phyloP scores from a whole-genome alignment of 2,113 vertebrate genomes.

The Vulpes ferrilata region DNA sequence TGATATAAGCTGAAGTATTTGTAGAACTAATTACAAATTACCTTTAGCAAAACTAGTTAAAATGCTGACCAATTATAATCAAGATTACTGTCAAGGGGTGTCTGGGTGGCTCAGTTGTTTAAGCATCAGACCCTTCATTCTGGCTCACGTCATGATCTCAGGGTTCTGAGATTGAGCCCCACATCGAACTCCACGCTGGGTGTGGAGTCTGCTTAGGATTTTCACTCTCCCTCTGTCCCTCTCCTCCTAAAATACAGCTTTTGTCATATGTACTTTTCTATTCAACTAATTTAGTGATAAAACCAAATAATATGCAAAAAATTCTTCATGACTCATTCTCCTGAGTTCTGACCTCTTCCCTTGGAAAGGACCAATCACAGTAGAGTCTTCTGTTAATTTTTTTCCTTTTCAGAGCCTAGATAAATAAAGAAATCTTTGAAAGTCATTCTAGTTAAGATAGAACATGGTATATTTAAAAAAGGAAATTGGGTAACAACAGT shows the following conservation, averaged over 20 bases:
- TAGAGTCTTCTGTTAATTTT: neutral
- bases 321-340: neutral
- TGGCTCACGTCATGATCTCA: neutral
- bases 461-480: neutral
- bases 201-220: neutral
- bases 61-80: neutral
- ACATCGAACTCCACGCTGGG: neutral
- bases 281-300: neutral
- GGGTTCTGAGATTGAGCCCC: neutral
- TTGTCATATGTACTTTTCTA: neutral
- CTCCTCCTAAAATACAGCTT: neutral
- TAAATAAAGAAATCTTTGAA: slow-evolving; percentile 5
- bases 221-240: neutral
- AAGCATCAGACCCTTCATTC: neutral
- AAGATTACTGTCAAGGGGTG: neutral
- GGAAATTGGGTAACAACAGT: neutral
- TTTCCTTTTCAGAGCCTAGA: slow-evolving; percentile 4
- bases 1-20: neutral
- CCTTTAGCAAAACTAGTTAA: neutral
- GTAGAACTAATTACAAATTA: neutral
- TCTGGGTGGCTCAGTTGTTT: neutral
- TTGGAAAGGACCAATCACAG: neutral
- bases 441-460: neutral
- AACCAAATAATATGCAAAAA: neutral
- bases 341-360: neutral